A percentile compares a stretch with the other conserved stretches of the same genome.
Evolutionary conservation across 2,797 vertebrate genomes (phyloP).

Genomic region (Scolopax bukidnonensis): DNA sequence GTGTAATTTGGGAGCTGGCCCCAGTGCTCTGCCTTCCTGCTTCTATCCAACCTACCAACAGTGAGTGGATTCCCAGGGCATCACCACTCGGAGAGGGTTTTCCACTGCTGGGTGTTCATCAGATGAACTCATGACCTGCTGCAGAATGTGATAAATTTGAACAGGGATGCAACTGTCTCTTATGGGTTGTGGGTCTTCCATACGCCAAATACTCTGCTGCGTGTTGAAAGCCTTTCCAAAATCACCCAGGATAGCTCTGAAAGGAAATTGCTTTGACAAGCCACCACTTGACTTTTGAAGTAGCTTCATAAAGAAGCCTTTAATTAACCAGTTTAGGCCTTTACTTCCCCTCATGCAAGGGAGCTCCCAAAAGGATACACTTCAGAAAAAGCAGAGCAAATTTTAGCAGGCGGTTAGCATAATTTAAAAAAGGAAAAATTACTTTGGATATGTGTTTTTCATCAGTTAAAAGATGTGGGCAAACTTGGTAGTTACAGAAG

Average conservation of each 20-base stretch:
- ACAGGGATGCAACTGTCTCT: not conserved
- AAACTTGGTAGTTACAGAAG: not conserved
- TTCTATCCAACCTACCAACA: not conserved
- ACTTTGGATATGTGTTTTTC: not conserved
- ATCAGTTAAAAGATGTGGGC: not conserved
- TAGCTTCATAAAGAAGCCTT: not conserved
- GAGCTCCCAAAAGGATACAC: not conserved
- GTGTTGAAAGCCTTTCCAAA: not conserved
- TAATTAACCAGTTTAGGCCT: not conserved
- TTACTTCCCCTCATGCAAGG: not conserved
- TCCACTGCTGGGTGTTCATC: not conserved
- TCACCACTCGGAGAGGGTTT: not conserved
- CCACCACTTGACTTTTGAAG: not conserved
- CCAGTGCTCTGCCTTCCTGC: not conserved
- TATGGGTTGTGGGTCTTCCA: not conserved
- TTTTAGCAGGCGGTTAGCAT: not conserved
- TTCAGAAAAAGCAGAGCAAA: not conserved
- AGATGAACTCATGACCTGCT: not conserved
- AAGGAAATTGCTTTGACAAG: not conserved
- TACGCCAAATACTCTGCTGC: accelerated
- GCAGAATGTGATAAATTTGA: not conserved
- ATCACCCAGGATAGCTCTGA: not conserved
- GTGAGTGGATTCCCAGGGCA: not conserved
- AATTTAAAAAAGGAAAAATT: not conserved
- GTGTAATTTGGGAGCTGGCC: not conserved